These are phyloP conservation scores for Atrina japonica DNA, from an alignment of 2,888 invertebrate species.

Conservation along the genomic window DNA sequence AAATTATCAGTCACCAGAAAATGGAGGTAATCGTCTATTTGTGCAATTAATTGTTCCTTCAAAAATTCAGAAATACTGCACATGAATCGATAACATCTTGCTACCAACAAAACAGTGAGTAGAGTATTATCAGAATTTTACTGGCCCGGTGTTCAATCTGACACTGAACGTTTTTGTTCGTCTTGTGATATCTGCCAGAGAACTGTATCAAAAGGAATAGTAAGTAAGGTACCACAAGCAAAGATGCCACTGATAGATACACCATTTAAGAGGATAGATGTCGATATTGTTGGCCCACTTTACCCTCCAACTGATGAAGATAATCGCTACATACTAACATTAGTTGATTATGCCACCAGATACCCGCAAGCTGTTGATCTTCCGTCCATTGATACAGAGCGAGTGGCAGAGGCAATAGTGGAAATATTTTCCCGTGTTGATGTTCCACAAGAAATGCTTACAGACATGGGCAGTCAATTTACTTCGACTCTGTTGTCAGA, in stretches of 20 bases:
- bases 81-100: too few relatives aligned
- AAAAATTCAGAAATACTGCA: too few relatives aligned
- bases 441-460: too few relatives aligned
- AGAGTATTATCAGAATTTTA: constrained; percentile 37
- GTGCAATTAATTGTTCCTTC: too few relatives aligned
- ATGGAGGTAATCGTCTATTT: not conserved
- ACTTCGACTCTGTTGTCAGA: too few relatives aligned
- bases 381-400: constrained; percentile 16
- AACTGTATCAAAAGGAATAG: constrained; percentile 43
- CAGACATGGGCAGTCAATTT: constrained; percentile 27
- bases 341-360: constrained; percentile 55
- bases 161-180: constrained; percentile 39
- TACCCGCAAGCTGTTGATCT: constrained; percentile 20
- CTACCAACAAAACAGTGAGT: constrained; percentile 34
- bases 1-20: constrained; percentile 23
- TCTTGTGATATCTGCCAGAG: constrained; percentile 54
- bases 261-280: constrained; percentile 48
- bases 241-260: constrained; percentile 51
- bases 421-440: constrained; percentile 23
- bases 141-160: constrained; percentile 44
- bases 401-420: constrained; percentile 26
- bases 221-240: constrained; percentile 39
- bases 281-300: constrained; percentile 53
- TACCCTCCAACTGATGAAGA: constrained; percentile 37
- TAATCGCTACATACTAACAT: constrained; percentile 45